Base-by-base conservation (phyloP, 2,888 invertebrate genomes). In the Cryptus viduatorius region DNA sequence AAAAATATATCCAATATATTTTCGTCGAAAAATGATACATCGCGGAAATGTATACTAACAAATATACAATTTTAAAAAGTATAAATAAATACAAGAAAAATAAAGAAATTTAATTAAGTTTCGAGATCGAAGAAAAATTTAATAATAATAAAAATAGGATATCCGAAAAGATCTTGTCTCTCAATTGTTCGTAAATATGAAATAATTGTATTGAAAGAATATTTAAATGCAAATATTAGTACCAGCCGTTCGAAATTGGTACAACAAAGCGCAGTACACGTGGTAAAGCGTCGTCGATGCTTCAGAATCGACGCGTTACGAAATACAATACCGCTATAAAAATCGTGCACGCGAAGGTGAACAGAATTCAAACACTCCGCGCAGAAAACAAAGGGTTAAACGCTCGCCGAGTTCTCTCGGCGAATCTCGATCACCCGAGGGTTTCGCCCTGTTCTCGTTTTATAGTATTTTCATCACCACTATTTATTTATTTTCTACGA, bases 401-500 rank as follows among this genome's bases (percentile, higher is more conserved):
- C 59, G 59, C 37, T 37, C 59, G 46, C n/a, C 4, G 31, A 44
- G 69, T 50, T 37, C 24, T 31, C 48, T 24, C 24, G 8, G 44
- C 1, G 37, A 19, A 44, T 12, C 42, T 19, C n/a, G 61, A 75
- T 61, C 67, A 53, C 50, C 16, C 50, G 65, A 56, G 53, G 37
- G 53, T 37, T 64, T 53, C 29, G 10, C 73, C 68, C 37, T 24
- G 16, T 37, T 48, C 53, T 50, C 46, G 48, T 46, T 61, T 77
- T 80, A 64, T 75, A 59, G 42, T 68, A 82, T 82, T 81, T 69
- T 81, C 82, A 82, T 84, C 71, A 81, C 72, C 48, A 72, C 53
- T 82, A 61, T 82, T 82, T 82, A 73, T 82, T 71, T 82, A 79
- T 82, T 75, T 75, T 48, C 59, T 37, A n/a, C 42, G 71, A 48